Evolutionary conservation across 2,888 invertebrate species (phyloP).

Genomic region (Pammene fasciana): DNA sequence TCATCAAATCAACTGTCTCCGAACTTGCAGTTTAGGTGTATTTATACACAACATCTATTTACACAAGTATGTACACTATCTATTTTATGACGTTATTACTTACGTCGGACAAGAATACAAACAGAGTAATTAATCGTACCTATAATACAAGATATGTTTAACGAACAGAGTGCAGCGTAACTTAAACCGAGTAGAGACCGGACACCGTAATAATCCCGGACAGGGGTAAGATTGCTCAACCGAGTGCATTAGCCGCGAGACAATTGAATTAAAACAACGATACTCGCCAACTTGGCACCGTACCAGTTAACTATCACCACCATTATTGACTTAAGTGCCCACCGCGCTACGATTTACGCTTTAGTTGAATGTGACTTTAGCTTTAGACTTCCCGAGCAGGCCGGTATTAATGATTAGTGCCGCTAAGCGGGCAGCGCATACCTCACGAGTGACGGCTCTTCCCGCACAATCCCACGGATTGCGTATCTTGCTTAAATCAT

Average conservation of each 20-base stretch:
- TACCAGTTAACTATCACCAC: conserved; percentile 71
- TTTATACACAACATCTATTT: too few species aligned
- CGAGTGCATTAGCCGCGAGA: conserved; percentile 66
- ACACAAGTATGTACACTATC: too few species aligned
- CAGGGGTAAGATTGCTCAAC: conserved; percentile 58
- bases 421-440: conserved; percentile 30
- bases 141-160: conserved; percentile 18
- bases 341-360: conserved; percentile 67
- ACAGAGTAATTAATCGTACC: conserved; percentile 25
- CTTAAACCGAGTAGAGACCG: conserved; percentile 29
- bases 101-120: not conserved
- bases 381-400: conserved; percentile 53
- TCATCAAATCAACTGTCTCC: too few species aligned
- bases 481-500: conserved; percentile 41
- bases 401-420: conserved; percentile 32
- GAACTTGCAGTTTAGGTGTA: too few species aligned
- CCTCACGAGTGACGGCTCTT: conserved; percentile 43
- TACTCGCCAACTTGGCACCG: conserved; percentile 70
- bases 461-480: conserved; percentile 21
- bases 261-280: conserved; percentile 74
- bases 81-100: too few species aligned
- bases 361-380: conserved; percentile 72
- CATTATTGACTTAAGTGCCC: conserved; percentile 59
- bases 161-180: conserved; percentile 33
- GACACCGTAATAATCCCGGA: conserved; percentile 54